Evolutionary conservation across 2,888 invertebrate genomes (phyloP).

Genomic region (Coelopa pilipes): DNA sequence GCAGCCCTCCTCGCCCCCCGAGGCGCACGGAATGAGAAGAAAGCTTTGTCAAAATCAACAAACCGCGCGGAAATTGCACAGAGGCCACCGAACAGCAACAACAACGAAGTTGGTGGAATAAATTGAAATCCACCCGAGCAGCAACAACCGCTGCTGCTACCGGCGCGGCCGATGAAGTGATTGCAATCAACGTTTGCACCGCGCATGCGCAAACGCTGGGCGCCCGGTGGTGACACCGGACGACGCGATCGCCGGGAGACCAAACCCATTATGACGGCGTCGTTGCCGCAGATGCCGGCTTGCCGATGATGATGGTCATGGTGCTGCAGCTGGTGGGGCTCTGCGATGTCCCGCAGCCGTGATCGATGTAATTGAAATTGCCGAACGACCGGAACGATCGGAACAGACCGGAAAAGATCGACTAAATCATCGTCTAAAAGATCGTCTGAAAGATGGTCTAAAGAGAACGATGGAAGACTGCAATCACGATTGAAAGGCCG

Average conservation of each 20-base stretch:
- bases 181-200: conserved; percentile 25
- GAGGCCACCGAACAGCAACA: too few species aligned
- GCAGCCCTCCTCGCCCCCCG: not conserved
- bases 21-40: conserved; percentile 39
- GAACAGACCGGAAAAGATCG: not conserved
- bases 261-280: not conserved
- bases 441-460: not conserved
- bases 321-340: too few species aligned
- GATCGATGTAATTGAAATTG: conserved; percentile 37
- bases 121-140: conserved; percentile 45
- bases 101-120: conserved; percentile 29
- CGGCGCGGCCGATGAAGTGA: conserved; percentile 29
- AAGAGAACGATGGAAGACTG: not conserved
- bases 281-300: not conserved
- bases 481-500: not conserved
- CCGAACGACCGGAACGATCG: conserved; percentile 15
- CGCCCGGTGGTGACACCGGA: not conserved
- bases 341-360: conserved; percentile 12
- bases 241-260: not conserved
- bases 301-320: too few species aligned
- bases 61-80: conserved; percentile 24
- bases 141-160: conserved; percentile 45
- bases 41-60: conserved; percentile 47
- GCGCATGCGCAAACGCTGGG: conserved; percentile 20
- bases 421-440: not conserved